Percentiles rank a stretch among this genome's conserved stretches.
Conservation (phyloP, 2,888 invertebrate species). For the Nudaria mundana region DNA sequence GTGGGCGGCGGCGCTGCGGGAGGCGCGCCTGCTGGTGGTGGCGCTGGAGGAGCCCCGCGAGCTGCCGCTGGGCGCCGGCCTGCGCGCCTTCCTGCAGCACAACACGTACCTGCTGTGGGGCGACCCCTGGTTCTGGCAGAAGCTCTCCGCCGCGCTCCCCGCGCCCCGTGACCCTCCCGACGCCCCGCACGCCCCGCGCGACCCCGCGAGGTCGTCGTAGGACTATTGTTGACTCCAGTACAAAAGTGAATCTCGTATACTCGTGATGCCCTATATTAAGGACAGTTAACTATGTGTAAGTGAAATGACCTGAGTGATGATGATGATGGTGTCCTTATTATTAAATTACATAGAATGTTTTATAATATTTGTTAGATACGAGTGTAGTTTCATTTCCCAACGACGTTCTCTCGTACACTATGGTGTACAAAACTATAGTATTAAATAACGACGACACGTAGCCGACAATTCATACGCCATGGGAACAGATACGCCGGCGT, state of each 20-base stretch:
- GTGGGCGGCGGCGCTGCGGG: conserved; percentile 62
- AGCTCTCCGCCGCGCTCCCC: conserved; percentile 87
- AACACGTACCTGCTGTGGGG: conserved; percentile 92
- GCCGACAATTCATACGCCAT: too few species aligned
- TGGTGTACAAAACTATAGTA: too few species aligned
- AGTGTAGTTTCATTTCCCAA: too few species aligned
- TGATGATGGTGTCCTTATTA: too few species aligned
- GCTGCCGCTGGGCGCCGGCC: conserved; percentile 82
- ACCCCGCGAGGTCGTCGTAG: conserved; percentile 79
- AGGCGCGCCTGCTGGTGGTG: conserved; percentile 86
- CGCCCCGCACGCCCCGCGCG: conserved; percentile 50
- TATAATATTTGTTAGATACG: too few species aligned
- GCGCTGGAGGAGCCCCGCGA: conserved; percentile 77
- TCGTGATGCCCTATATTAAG: too few species aligned
- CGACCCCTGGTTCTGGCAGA: conserved; percentile 92
- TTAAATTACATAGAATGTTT: too few species aligned
- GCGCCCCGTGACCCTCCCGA: conserved; percentile 16
- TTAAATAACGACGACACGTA: too few species aligned
- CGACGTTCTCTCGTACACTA: too few species aligned
- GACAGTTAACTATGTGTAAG: neutral
- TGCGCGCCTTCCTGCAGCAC: conserved; percentile 85
- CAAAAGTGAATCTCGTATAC: too few species aligned
- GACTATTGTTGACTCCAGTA: too few species aligned
- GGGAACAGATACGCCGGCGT: too few species aligned
- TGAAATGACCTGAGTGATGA: neutral